phyloP scores from a whole-genome alignment of 2,113 vertebrate genomes.

The Rynchops niger region DNA sequence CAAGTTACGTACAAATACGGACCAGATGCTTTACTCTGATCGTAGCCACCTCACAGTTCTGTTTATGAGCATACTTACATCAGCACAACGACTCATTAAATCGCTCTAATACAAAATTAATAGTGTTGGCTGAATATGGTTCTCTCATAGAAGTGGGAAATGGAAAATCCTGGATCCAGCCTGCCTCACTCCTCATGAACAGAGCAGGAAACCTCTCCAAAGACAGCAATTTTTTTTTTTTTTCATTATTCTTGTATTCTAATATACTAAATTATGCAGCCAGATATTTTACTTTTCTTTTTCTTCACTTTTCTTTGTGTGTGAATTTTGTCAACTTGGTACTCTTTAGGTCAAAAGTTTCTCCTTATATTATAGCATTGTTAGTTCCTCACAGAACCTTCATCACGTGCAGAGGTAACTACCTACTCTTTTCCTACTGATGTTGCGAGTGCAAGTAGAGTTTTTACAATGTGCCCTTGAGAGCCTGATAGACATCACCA shows the following conservation, averaged over 20 bases:
- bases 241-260: not conserved
- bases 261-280: not conserved
- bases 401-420: not conserved
- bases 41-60: not conserved
- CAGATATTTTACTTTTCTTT: not conserved
- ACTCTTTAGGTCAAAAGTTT: not conserved
- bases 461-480: not conserved
- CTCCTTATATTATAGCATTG: not conserved
- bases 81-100: not conserved
- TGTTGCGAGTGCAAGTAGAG: not conserved
- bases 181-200: not conserved
- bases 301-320: not conserved
- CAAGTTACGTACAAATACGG: accelerated
- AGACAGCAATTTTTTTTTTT: not conserved
- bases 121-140: not conserved
- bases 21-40: not conserved
- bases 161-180: not conserved
- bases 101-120: not conserved
- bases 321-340: not conserved
- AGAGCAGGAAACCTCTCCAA: not conserved
- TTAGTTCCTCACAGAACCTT: not conserved
- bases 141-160: not conserved
- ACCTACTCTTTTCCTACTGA: not conserved
- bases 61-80: not conserved
- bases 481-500: not conserved